phyloP scores from a whole-genome alignment of 2,888 invertebrate species.

The Stenichneumon culpator region DNA sequence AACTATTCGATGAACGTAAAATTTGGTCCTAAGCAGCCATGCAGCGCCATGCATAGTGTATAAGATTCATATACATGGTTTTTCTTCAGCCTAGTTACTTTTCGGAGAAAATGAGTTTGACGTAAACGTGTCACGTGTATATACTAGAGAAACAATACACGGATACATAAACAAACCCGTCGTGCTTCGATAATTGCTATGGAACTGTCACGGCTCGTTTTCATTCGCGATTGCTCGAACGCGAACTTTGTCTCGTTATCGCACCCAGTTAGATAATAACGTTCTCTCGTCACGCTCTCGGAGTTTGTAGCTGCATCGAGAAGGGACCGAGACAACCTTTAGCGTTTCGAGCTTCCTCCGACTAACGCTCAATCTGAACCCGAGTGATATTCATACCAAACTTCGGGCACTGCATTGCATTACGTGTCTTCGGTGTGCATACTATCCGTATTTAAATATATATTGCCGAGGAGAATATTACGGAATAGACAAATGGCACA shows the following conservation, averaged over 20 bases:
- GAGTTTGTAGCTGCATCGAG: slow-evolving; percentile 14
- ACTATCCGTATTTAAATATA: neutral
- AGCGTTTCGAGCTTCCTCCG: neutral
- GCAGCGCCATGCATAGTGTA: too few relatives aligned
- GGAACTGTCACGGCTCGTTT: slow-evolving; percentile 18
- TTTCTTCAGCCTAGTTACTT: too few relatives aligned
- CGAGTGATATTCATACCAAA: neutral
- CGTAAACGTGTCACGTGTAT: neutral
- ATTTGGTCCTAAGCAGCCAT: too few relatives aligned
- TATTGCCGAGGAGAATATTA: neutral
- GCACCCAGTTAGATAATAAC: slow-evolving; percentile 14
- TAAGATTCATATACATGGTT: too few relatives aligned
- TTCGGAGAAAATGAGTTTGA: too few relatives aligned
- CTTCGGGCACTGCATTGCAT: neutral
- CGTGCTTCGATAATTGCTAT: slow-evolving; percentile 22
- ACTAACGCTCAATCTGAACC: neutral
- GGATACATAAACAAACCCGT: neutral
- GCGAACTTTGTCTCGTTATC: slow-evolving; percentile 32
- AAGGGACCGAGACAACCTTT: slow-evolving; percentile 2
- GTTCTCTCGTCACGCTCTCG: slow-evolving; percentile 18
- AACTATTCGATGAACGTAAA: too few relatives aligned
- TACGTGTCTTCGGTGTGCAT: neutral
- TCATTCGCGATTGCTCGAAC: neutral
- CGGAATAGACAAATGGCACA: slow-evolving; percentile 7
- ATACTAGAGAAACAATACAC: neutral